Conservation (phyloP, 2,113 vertebrate genomes). For the Saguinus midas region DNA sequence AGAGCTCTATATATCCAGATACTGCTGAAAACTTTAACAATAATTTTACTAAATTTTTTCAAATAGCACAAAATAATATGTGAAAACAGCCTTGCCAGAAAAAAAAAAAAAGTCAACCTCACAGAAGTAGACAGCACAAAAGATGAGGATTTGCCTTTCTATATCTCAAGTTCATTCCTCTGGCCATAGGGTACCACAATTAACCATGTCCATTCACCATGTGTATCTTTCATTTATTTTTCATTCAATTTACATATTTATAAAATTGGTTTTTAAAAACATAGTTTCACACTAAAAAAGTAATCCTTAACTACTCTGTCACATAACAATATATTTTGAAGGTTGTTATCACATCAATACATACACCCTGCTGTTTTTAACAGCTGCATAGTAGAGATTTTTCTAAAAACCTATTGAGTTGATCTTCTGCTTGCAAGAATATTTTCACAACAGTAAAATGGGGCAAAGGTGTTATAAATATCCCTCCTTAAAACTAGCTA, state of each 20-base stretch:
- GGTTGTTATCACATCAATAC: not conserved
- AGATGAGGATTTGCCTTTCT: not conserved
- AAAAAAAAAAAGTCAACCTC: not conserved
- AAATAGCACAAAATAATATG: not conserved
- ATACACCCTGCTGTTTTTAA: not conserved
- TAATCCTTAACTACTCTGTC: not conserved
- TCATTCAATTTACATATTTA: not conserved
- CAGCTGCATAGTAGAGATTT: not conserved
- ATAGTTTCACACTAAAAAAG: not conserved
- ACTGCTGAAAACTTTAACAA: not conserved
- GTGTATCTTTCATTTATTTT: constrained; percentile 1
- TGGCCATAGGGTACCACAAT: not conserved
- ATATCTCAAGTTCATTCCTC: not conserved
- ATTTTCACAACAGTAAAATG: not conserved
- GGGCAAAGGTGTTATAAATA: not conserved
- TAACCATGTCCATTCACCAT: not conserved
- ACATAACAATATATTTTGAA: not conserved
- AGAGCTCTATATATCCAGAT: not conserved
- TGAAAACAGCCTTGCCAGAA: not conserved
- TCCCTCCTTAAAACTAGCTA: not conserved
- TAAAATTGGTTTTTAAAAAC: not conserved
- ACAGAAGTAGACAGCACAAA: not conserved
- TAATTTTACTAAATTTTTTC: not conserved
- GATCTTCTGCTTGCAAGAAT: not conserved
- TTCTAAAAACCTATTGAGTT: not conserved